phyloP scores from a whole-genome alignment of 2,888 invertebrate species.

The Metallyticus violacea region DNA sequence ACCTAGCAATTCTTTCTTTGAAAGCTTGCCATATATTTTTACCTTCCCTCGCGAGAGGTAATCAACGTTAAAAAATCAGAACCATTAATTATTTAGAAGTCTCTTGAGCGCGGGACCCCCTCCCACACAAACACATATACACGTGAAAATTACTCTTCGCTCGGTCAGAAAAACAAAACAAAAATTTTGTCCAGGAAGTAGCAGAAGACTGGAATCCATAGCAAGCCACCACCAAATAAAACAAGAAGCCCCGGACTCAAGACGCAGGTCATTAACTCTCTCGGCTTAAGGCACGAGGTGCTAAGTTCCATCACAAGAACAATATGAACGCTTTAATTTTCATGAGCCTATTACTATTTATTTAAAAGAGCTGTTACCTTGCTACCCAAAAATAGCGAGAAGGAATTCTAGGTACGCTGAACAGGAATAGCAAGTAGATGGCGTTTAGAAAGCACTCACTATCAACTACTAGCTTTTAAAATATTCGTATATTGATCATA shows the following conservation, averaged over 20 bases:
- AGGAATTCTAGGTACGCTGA: neutral
- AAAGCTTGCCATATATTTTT: constrained; percentile 10
- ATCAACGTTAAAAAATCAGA: constrained; percentile 22
- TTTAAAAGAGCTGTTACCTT: neutral
- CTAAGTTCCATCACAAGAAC: neutral
- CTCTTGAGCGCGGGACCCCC: neutral
- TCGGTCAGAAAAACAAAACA: neutral
- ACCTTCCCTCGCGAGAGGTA: neutral
- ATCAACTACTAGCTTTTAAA: neutral
- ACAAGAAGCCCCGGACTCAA: neutral
- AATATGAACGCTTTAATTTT: neutral
- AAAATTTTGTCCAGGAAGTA: neutral
- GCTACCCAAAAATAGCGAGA: neutral
- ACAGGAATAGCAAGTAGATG: neutral
- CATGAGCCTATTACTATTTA: neutral
- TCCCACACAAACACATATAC: too few relatives aligned
- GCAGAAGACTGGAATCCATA: too few relatives aligned
- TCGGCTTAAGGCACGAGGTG: neutral
- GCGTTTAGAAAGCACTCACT: neutral
- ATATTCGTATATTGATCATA: neutral
- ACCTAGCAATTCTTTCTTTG: neutral
- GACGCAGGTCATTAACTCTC: neutral
- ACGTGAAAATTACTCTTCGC: neutral
- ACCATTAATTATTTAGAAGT: constrained; percentile 19
- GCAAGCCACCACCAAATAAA: neutral